Conservation (phyloP, 1,140 invertebrate genomes). For the Drosophila elegans region DNA sequence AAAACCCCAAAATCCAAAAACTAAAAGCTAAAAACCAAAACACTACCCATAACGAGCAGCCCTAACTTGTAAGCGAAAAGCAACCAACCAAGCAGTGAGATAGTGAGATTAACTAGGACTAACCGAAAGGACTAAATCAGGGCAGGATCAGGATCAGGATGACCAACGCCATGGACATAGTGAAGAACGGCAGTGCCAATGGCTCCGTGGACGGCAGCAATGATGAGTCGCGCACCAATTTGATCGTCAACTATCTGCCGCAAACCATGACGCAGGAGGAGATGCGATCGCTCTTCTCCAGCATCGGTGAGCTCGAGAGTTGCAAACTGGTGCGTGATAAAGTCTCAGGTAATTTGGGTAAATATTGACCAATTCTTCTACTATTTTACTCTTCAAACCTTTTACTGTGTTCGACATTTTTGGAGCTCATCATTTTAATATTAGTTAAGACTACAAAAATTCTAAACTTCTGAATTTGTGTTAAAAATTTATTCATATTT, state of each 20-base stretch:
- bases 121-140: constrained; percentile 45
- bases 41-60: constrained; percentile 17
- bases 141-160: constrained; percentile 55
- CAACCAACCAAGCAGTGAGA: constrained; percentile 81
- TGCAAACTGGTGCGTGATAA: constrained; percentile 96
- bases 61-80: constrained; percentile 58
- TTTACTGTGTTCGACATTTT: too few species aligned
- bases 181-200: constrained; percentile 87
- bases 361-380: constrained; percentile 74
- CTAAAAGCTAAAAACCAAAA: constrained; percentile 32
- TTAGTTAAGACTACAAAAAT: too few species aligned
- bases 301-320: constrained; percentile 95
- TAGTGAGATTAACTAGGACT: constrained; percentile 80
- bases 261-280: constrained; percentile 97
- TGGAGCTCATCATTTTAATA: too few species aligned
- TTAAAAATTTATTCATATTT: too few species aligned
- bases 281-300: constrained; percentile 93
- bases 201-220: constrained; percentile 86
- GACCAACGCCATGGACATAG: constrained; percentile 84
- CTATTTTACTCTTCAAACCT: background rate
- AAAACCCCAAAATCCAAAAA: constrained; percentile 32
- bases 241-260: constrained; percentile 96
- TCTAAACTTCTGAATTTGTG: too few species aligned
- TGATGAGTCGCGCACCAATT: constrained; percentile 89
- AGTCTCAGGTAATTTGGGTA: constrained; percentile 88